Evolutionary conservation across 2,797 vertebrate genomes (phyloP), one percentile per base, ranked within the genome.

Genomic region (Myotis planiceps): DNA sequence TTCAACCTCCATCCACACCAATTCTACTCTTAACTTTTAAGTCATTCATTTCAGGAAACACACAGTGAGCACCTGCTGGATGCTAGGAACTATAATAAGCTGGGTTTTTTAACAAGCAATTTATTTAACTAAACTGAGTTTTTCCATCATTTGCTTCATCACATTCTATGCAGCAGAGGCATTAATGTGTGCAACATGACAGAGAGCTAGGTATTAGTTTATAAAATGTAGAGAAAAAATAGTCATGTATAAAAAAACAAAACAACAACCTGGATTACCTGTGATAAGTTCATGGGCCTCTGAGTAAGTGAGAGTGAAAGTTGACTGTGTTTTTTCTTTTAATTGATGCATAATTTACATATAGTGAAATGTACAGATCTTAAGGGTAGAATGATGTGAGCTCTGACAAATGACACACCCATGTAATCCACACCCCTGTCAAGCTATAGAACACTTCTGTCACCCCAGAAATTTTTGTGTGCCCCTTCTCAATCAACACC

Each of bases 21-120:
- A 18, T 71, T 92, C 39, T 63, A 16, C 18, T 47, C 32, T 81
- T 60, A 71, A 84, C n/a, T 85, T 93, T n/a, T 23, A 92, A 91
- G 53, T 55, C 5, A 14, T 78, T 97, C 88, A 23, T 75, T 90
- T 72, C 69, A 83, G 80, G 37, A 95, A 84, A 65, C 42, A 49
- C 13, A 15, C 15, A 49, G 32, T 21, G 34, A 68, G n/a, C 19
- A 15, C 42, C 65, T 79, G 29, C 37, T 78, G 37, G 72, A 78
- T 79, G 8, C 51, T 16, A 65, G 21, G 25, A 65, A 39, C 29
- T 29, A 2, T 39, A 14, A 58, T 68, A 81, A 66, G 16, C 3
- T 51, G 63, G 12, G 2, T 34, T 69, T 83, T 85, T 63, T 29
- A 86, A 39, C 9, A 45, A 90, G 69, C 32, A 25, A 23, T 69